Evolutionary conservation across 1,140 invertebrate genomes (phyloP), one percentile per base, ranked within the genome.

Genomic region (Drosophila lacteicornis): DNA sequence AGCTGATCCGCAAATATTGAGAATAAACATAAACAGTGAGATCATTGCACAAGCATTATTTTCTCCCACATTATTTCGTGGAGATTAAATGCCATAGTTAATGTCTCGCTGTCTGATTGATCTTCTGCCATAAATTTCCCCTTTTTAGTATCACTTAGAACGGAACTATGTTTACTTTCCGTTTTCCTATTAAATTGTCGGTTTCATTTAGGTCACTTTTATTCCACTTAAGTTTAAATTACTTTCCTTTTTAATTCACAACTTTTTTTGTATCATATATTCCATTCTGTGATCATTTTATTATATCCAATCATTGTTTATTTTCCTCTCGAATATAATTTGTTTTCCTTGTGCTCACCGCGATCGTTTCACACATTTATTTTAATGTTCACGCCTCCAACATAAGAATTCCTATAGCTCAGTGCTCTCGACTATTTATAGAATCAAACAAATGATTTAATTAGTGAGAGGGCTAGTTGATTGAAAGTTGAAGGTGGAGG

Each of bases 371-470:
- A 36, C 67, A 43, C 69, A 58, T 49, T 11, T 11, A 47, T 47
- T 53, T 46, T 50, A 42, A 42, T 62, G 63, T 51, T 62, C 75
- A 51, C 66, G 43, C 57, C 38, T n/a, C 43, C 15, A 61, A 27
- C 65, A 78, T 60, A 60, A 33, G 42, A 71, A 40, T 73, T 40
- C 45, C 4, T 15, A n/a, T 19, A 19, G 7, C 19, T 19, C 38
- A 36, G 17, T 36, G 30, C 38, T 22, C 13, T 13, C 6, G 4
- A 51, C 50, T 77, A 77, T 69, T 69, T 45, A 33, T 76, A 51
- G 62, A 51, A 58, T 17, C 0, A 4, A 33, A 25, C 38, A 25
- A 69, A 70, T 78, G 40, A 70, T 70, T 57, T 78, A 62, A 78
- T 78, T 78, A 78, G 61, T 53, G 40, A 27, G 51, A 75, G 30